These are phyloP conservation scores for Laothoe populi DNA, from an alignment of 2,888 invertebrate genomes.

Conservation along the genomic window DNA sequence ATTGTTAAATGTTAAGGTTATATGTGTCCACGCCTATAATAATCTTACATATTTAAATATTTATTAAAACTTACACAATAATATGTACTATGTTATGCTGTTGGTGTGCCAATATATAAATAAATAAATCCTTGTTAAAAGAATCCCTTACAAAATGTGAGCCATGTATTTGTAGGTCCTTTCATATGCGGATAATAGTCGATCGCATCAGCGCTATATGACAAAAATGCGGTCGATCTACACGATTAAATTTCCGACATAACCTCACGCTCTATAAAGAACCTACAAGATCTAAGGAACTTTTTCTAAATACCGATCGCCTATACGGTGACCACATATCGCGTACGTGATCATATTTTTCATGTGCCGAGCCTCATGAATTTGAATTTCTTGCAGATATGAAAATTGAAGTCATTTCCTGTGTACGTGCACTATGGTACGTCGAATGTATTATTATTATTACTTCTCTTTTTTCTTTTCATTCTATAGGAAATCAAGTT, in stretches of 20 bases:
- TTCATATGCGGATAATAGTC: constrained; percentile 42
- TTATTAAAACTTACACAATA: no score
- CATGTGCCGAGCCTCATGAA: not conserved
- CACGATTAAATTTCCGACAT: constrained; percentile 74
- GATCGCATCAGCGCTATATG: constrained; percentile 70
- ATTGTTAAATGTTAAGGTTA: no score
- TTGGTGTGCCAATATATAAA: no score
- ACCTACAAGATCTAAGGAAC: constrained; percentile 37
- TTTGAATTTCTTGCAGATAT: not conserved
- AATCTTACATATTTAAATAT: no score
- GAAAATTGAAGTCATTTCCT: constrained; percentile 2
- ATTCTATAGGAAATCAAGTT: no score
- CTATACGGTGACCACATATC: constrained; percentile 11
- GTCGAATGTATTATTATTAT: no score
- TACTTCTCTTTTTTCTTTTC: no score
- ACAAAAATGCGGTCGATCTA: constrained; percentile 66
- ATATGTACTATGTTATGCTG: no score
- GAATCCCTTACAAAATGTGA: not conserved
- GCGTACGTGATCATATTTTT: constrained; percentile 14
- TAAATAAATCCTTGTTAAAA: no score
- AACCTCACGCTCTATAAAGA: constrained; percentile 59
- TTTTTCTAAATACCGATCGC: constrained; percentile 23
- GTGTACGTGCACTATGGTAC: not conserved
- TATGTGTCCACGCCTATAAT: no score
- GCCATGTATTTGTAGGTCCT: not conserved